Conservation (phyloP, 2,888 invertebrate genomes). For the Automeris io region DNA sequence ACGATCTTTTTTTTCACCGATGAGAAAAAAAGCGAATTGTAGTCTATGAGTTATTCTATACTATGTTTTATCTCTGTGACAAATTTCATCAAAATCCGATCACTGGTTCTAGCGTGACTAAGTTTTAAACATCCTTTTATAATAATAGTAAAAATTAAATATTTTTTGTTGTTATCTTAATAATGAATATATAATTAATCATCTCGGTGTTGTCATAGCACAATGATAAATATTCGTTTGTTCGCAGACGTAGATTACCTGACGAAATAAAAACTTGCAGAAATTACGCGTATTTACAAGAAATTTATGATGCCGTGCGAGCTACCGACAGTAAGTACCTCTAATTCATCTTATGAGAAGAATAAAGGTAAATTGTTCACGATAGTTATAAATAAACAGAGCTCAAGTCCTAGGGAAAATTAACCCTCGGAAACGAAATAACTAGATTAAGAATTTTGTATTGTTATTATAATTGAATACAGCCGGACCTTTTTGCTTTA, state of each 20-base stretch:
- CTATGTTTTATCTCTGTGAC: too few relatives aligned
- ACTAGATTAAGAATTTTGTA: constrained; percentile 4
- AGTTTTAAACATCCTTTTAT: too few relatives aligned
- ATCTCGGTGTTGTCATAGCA: too few relatives aligned
- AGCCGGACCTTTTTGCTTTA: too few relatives aligned
- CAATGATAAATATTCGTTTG: constrained; percentile 19
- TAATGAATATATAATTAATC: too few relatives aligned
- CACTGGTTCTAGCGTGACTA: too few relatives aligned
- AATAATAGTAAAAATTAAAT: too few relatives aligned
- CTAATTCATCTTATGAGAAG: constrained; percentile 16
- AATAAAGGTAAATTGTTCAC: constrained; percentile 9
- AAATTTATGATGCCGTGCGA: constrained; percentile 82
- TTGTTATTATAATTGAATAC: too few relatives aligned
- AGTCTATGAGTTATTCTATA: too few relatives aligned
- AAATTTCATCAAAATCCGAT: too few relatives aligned
- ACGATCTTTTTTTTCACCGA: too few relatives aligned
- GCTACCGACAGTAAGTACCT: constrained; percentile 79
- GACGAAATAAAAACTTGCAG: constrained; percentile 79
- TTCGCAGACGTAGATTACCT: constrained; percentile 80
- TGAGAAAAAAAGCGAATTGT: too few relatives aligned
- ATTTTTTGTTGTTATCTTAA: neutral
- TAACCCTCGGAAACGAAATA: constrained; percentile 7
- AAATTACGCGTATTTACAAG: constrained; percentile 84
- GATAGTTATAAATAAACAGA: constrained; percentile 3
- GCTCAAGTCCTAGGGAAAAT: constrained; percentile 3